phyloP scores from a whole-genome alignment of 2,888 invertebrate genomes.

The Phengaris alcon region DNA sequence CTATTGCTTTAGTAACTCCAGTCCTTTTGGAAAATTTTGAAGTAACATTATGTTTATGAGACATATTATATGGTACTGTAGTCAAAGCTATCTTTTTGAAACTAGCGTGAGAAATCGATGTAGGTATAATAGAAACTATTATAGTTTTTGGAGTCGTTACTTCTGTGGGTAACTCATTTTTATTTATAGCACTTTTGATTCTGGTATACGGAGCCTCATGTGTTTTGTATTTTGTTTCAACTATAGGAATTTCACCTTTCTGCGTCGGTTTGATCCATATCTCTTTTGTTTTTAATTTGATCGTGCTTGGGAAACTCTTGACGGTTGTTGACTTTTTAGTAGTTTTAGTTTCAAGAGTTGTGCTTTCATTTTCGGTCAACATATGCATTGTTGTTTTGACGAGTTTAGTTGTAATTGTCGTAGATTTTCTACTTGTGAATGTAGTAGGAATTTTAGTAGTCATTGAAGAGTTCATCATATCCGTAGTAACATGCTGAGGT shows the following conservation, averaged over 20 bases:
- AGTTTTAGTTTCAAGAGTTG: slow-evolving; percentile 44
- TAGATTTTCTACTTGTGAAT: slow-evolving; percentile 18
- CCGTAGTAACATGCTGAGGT: slow-evolving; percentile 38
- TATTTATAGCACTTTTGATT: slow-evolving; percentile 49
- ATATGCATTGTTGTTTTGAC: slow-evolving; percentile 33
- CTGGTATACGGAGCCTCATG: slow-evolving; percentile 49
- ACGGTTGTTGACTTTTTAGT: slow-evolving; percentile 52
- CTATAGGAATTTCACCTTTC: slow-evolving; percentile 66
- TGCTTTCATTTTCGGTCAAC: slow-evolving; percentile 40
- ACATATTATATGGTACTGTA: slow-evolving; percentile 52
- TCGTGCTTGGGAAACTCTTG: slow-evolving; percentile 54
- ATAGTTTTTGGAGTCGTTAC: slow-evolving; percentile 70
- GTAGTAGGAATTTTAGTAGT: slow-evolving; percentile 33
- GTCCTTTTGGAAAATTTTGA: slow-evolving; percentile 46
- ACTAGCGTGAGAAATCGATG: slow-evolving; percentile 67
- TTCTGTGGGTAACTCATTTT: slow-evolving; percentile 52
- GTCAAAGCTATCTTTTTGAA: slow-evolving; percentile 69
- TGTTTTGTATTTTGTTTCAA: slow-evolving; percentile 57
- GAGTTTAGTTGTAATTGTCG: slow-evolving; percentile 28
- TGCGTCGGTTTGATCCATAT: slow-evolving; percentile 74
- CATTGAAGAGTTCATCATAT: slow-evolving; percentile 35
- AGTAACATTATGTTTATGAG: slow-evolving; percentile 47
- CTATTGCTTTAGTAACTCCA: slow-evolving; percentile 56
- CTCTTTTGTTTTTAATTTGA: slow-evolving; percentile 70
- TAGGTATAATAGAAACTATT: slow-evolving; percentile 73